A percentile compares a stretch with the other conserved stretches of the same genome.
phyloP scores from a whole-genome alignment of 2,797 vertebrate genomes.

The Halcyon badia region DNA sequence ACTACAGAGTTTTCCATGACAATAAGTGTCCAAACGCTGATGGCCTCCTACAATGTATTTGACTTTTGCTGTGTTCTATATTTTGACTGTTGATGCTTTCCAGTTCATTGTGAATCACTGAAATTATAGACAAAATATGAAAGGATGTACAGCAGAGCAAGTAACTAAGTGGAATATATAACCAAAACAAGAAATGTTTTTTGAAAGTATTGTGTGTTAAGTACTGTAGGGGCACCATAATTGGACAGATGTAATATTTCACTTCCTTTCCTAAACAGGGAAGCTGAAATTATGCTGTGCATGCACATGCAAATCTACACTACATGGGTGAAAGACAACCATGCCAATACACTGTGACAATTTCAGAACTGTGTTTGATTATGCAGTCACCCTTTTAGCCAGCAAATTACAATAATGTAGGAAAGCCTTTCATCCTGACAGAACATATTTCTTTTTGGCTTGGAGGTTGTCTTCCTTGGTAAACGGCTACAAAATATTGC shows the following conservation, averaged over 20 bases:
- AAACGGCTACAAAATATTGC: neutral
- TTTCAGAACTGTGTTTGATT: neutral
- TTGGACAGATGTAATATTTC: neutral
- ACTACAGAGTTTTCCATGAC: neutral
- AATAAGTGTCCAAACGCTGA: neutral
- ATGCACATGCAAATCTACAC: fast-evolving
- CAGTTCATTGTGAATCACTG: neutral
- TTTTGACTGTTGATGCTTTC: slow-evolving; percentile 3
- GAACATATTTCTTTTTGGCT: neutral
- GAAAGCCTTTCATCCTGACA: neutral
- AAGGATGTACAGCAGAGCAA: neutral
- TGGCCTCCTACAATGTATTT: neutral
- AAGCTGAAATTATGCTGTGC: neutral
- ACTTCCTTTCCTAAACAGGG: neutral
- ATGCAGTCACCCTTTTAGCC: neutral
- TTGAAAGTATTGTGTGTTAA: neutral
- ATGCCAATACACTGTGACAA: neutral
- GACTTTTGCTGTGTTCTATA: neutral
- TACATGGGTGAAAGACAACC: neutral
- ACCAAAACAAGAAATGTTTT: neutral
- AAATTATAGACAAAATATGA: neutral
- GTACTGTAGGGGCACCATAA: neutral
- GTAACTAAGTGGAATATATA: neutral
- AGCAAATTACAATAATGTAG: neutral
- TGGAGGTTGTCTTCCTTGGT: neutral